phyloP scores from a whole-genome alignment of 2,797 vertebrate species.

The Bradypus variegatus region DNA sequence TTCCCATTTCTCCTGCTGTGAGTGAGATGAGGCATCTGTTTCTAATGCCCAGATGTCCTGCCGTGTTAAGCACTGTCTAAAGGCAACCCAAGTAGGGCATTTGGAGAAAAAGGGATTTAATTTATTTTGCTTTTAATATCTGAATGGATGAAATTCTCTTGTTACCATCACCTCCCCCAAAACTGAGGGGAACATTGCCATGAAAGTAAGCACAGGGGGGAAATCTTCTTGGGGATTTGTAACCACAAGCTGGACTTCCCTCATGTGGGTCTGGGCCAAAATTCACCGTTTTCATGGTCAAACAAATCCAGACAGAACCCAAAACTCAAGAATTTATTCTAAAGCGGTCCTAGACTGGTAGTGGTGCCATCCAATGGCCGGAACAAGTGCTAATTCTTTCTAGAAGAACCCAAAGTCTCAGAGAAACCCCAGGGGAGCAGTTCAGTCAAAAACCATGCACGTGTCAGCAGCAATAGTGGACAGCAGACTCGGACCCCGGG shows the following conservation, averaged over 20 bases:
- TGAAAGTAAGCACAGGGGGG: too few relatives aligned
- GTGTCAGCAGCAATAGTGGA: neutral
- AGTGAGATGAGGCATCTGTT: neutral
- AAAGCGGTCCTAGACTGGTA: neutral
- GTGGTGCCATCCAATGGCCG: neutral
- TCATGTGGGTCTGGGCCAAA: neutral
- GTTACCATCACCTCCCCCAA: neutral
- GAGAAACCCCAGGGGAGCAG: neutral
- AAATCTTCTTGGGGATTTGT: neutral
- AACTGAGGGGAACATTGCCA: neutral
- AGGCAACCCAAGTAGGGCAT: neutral
- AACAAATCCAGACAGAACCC: neutral
- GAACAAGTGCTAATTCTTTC: neutral
- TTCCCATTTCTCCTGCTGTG: neutral
- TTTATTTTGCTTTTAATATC: neutral
- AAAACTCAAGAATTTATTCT: neutral
- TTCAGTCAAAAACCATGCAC: neutral
- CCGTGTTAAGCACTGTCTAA: neutral
- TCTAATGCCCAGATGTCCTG: neutral
- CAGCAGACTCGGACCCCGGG: neutral
- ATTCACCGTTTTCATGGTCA: neutral
- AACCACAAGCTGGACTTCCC: neutral
- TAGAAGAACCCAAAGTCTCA: neutral
- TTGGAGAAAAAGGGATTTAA: neutral
- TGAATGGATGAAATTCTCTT: neutral